phyloP scores from a whole-genome alignment of 2,888 invertebrate genomes.

The Myopa testacea region DNA sequence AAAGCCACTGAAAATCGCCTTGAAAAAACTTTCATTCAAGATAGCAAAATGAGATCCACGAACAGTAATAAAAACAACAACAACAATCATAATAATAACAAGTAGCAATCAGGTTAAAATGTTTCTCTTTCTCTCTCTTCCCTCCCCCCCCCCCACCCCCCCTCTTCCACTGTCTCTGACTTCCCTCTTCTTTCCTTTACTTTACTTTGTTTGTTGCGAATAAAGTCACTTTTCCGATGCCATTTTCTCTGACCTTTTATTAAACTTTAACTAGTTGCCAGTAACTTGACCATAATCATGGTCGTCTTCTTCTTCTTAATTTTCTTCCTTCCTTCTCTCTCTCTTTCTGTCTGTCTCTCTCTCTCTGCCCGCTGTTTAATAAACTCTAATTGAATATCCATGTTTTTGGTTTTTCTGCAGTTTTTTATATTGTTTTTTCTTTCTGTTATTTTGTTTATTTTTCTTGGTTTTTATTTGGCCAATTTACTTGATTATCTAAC shows the following conservation, averaged over 20 bases:
- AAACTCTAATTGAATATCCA: slow-evolving; percentile 14
- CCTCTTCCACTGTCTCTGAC: no score
- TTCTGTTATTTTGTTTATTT: background rate
- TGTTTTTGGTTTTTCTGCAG: background rate
- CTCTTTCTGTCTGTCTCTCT: background rate
- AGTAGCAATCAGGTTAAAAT: background rate
- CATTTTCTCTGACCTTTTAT: slow-evolving; percentile 13
- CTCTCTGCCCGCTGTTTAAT: background rate
- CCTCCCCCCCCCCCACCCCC: background rate
- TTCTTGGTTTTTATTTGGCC: slow-evolving; percentile 12
- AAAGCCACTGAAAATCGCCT: no score
- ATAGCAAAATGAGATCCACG: no score
- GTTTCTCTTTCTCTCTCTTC: background rate
- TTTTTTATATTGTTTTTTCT: background rate
- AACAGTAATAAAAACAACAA: no score
- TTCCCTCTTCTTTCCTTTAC: background rate
- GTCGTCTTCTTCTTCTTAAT: background rate
- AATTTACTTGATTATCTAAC: slow-evolving; percentile 28
- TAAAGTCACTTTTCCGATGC: background rate
- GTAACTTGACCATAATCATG: background rate
- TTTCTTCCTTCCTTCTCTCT: background rate
- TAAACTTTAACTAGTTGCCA: slow-evolving; percentile 19
- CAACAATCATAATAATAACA: no score
- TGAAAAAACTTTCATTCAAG: no score
- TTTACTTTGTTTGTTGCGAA: no score